Percentiles rank a stretch among this genome's conserved stretches.
Evolutionary conservation across 2,888 invertebrate species (phyloP).

Genomic region (Leptogaster cylindrica): DNA sequence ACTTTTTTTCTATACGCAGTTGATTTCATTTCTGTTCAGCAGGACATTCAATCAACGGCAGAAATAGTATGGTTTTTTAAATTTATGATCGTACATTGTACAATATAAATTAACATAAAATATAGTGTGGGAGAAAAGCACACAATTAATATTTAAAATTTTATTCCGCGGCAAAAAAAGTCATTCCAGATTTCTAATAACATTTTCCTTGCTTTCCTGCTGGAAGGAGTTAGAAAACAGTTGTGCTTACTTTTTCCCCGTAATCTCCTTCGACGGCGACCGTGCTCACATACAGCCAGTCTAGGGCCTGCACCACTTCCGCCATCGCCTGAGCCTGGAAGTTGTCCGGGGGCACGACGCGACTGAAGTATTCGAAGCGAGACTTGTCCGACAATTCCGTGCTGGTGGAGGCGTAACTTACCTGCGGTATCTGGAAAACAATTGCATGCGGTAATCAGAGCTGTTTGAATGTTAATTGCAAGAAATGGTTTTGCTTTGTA

Average conservation of each 20-base stretch:
- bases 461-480: not conserved
- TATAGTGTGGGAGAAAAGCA: too few species aligned
- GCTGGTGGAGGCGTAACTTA: slow-evolving; percentile 75
- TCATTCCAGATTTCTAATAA: too few species aligned
- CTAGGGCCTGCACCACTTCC: slow-evolving; percentile 70
- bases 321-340: slow-evolving; percentile 75
- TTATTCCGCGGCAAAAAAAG: too few species aligned
- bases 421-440: slow-evolving; percentile 70
- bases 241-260: slow-evolving; percentile 71
- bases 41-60: too few species aligned
- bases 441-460: too few species aligned
- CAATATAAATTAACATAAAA: too few species aligned
- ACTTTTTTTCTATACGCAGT: too few species aligned
- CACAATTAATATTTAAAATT: too few species aligned
- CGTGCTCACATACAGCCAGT: slow-evolving; percentile 79
- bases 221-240: not conserved
- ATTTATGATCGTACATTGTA: too few species aligned
- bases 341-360: slow-evolving; percentile 76
- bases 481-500: not conserved
- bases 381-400: slow-evolving; percentile 74
- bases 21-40: too few species aligned
- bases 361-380: slow-evolving; percentile 72
- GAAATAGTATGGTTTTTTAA: too few species aligned
- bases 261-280: slow-evolving; percentile 80
- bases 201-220: too few species aligned